Evolutionary conservation across 2,797 vertebrate species (phyloP), one percentile per base, ranked within the genome.

Genomic region (Cygnus olor): DNA sequence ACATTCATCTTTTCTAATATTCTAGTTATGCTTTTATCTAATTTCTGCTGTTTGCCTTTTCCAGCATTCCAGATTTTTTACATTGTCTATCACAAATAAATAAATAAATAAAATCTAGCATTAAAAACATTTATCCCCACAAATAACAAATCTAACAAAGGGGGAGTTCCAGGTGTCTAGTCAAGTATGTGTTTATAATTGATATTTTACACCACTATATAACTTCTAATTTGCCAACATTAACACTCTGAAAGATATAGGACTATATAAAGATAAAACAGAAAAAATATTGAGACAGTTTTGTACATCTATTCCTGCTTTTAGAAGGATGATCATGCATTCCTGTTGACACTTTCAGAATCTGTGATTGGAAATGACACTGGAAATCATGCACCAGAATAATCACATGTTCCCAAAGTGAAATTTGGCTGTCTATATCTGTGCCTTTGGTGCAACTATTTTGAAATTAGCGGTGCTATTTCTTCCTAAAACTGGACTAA

Each of bases 171-270:
- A 16, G 6, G 2, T 49, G 2, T 60, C 49, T 72, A 65, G 36
- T 21, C 0, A 0, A 58, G 11, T 71, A 42, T 65, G 10, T 70
- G 6, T 20, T 76, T 54, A 76, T 8, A 86, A 81, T 10, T 71
- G 0, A 51, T 58, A 69, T 65, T 58, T 80, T 54, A 36, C 32
- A 27, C 47, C 9, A 16, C 18, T 45, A 17, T n/a, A 45, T 27
- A 40, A 56, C 18, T 57, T 72, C 5, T 40, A 51, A 27, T 72
- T 80, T 80, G 90, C 76, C 56, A 49, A 6, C 6, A 44, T 84
- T 17, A 80, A 63, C 19, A 34, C 58, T 60, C 53, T 65, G 51
- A 45, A 12, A 61, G 34, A 53, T 9, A 34, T 4, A 28, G 7
- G 15, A 38, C 15, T 58, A 83, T 65, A 51, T 32, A 14, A 85